Conservation (phyloP, 2,888 invertebrate species). For the Aelia acuminata region DNA sequence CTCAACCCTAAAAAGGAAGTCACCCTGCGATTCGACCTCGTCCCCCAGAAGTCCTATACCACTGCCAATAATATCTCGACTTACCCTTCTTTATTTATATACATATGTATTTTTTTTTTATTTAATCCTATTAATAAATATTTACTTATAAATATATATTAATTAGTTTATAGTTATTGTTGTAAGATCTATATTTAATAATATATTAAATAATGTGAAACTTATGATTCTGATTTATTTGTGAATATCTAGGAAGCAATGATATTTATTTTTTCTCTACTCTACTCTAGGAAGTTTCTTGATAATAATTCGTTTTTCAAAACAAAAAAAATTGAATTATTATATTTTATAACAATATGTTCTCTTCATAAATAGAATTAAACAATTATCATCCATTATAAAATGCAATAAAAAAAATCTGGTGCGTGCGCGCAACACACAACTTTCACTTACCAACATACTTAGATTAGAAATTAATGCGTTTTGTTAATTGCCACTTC, state of each 20-base stretch:
- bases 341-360: too few relatives aligned
- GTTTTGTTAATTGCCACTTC: too few relatives aligned
- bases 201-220: not conserved
- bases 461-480: too few relatives aligned
- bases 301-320: too few relatives aligned
- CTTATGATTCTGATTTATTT: not conserved
- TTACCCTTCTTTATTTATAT: not conserved
- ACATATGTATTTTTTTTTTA: not conserved
- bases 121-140: not conserved
- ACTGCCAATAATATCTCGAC: constrained; percentile 19
- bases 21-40: constrained; percentile 37
- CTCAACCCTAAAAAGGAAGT: constrained; percentile 48
- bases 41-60: constrained; percentile 11
- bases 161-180: not conserved
- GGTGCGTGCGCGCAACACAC: too few relatives aligned
- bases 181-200: not conserved
- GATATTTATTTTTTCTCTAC: constrained; percentile 1
- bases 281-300: too few relatives aligned
- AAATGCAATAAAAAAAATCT: too few relatives aligned
- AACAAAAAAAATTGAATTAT: too few relatives aligned
- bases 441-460: too few relatives aligned
- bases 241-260: not conserved
- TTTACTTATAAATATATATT: too few relatives aligned
- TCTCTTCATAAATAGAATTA: too few relatives aligned
- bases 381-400: too few relatives aligned